Evolutionary conservation across 1,140 invertebrate species (phyloP).

Genomic region (Euura lappo): DNA sequence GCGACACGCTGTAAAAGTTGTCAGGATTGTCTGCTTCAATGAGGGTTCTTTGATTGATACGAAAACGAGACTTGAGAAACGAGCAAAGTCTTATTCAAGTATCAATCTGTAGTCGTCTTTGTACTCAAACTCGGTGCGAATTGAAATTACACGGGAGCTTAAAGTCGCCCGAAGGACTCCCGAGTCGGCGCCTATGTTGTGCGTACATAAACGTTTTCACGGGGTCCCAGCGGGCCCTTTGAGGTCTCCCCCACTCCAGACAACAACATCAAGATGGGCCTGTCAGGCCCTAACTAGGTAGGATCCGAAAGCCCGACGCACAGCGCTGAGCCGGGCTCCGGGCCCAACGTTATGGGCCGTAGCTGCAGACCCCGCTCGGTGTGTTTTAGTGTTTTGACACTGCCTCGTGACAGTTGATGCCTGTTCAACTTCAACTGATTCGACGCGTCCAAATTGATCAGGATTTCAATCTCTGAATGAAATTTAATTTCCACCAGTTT

Average conservation of each 20-base stretch:
- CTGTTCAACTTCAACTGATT: conserved; percentile 28
- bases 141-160: too few relatives aligned
- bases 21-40: too few relatives aligned
- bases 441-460: conserved; percentile 38
- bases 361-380: conserved; percentile 1
- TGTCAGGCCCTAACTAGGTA: conserved; percentile 56
- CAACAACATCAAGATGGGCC: conserved; percentile 49
- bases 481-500: conserved; percentile 24
- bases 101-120: too few relatives aligned
- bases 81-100: too few relatives aligned
- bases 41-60: too few relatives aligned
- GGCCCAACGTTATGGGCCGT: neutral
- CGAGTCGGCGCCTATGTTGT: conserved; percentile 44
- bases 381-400: conserved; percentile 56
- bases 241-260: conserved; percentile 39
- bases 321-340: conserved; percentile 23
- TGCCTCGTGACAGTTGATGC: conserved; percentile 39
- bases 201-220: conserved; percentile 52
- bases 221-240: conserved; percentile 46
- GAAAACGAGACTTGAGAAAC: too few relatives aligned
- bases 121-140: too few relatives aligned
- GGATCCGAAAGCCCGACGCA: conserved; percentile 39
- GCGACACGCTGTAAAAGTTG: neutral
- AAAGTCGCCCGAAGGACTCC: conserved; percentile 16
- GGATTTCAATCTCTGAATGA: conserved; percentile 32